Conservation (phyloP, 2,888 invertebrate genomes). For the Encarsia formosa region DNA sequence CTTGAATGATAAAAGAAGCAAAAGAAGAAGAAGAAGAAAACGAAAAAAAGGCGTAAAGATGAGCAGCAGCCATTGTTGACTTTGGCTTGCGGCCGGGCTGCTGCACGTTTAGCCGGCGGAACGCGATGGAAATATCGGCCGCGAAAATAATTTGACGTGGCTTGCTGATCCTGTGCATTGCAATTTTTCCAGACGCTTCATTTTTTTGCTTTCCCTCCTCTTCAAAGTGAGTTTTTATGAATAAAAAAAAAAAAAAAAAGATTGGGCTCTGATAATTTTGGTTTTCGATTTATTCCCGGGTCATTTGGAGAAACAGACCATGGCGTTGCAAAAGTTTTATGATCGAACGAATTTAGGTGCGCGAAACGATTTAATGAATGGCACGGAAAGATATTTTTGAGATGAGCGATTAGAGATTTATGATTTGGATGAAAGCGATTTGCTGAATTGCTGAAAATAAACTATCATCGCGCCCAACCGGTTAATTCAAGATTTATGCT, state of each 20-base stretch:
- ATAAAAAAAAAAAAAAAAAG: constrained; percentile 1
- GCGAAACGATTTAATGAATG: background rate
- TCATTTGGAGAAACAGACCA: background rate
- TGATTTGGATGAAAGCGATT: too few relatives aligned
- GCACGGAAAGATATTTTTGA: background rate
- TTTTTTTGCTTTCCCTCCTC: background rate
- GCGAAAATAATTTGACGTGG: constrained; percentile 50
- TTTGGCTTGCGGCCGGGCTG: constrained; percentile 46
- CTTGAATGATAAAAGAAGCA: background rate
- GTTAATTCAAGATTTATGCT: too few relatives aligned
- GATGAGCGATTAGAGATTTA: constrained; percentile 11
- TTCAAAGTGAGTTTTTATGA: background rate
- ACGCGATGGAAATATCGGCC: constrained; percentile 50
- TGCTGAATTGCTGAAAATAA: too few relatives aligned
- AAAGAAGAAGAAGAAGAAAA: background rate
- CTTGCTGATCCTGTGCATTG: constrained; percentile 16
- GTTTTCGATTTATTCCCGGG: constrained; percentile 2
- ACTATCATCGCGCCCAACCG: too few relatives aligned
- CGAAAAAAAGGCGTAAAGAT: background rate
- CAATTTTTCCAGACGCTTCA: constrained; percentile 4
- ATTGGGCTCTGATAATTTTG: background rate
- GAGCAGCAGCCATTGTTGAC: constrained; percentile 36
- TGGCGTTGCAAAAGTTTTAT: constrained; percentile 6
- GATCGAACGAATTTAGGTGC: background rate
- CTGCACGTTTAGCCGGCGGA: constrained; percentile 40